Percentiles rank a stretch among this genome's conserved stretches.
Conservation (phyloP, 2,888 invertebrate species). For the Coleophora deauratella region DNA sequence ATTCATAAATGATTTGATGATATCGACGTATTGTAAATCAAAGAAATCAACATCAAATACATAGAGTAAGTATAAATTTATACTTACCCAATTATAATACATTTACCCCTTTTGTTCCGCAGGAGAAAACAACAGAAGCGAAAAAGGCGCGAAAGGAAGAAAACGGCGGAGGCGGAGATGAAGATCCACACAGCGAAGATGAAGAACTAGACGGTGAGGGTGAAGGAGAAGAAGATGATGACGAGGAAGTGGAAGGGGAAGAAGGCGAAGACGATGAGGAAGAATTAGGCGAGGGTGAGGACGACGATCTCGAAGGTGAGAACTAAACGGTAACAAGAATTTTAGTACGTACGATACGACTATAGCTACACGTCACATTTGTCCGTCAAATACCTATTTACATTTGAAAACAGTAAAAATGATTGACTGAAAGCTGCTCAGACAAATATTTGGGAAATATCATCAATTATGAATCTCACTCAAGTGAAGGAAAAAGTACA, state of each 20-base stretch:
- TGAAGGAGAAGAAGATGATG: slow-evolving; percentile 76
- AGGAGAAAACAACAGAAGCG: slow-evolving; percentile 83
- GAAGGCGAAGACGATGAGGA: slow-evolving; percentile 78
- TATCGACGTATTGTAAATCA: too few species aligned
- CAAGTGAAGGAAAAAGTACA: too few species aligned
- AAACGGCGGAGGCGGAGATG: slow-evolving; percentile 79
- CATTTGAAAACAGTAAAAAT: neutral
- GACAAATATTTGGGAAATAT: too few species aligned
- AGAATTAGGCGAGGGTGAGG: slow-evolving; percentile 75
- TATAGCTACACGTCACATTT: neutral
- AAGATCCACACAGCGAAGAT: slow-evolving; percentile 76
- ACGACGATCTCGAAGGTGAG: slow-evolving; percentile 79
- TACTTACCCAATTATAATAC: too few species aligned
- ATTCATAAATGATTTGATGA: too few species aligned
- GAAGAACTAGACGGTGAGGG: slow-evolving; percentile 78
- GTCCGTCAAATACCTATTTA: neutral
- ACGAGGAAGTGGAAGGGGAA: slow-evolving; percentile 77
- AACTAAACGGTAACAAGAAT: neutral
- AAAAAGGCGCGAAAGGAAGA: slow-evolving; percentile 88
- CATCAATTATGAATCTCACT: too few species aligned
- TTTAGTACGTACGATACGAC: neutral
- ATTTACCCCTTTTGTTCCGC: slow-evolving; percentile 21
- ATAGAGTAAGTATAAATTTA: too few species aligned
- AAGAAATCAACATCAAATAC: too few species aligned
- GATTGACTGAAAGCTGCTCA: too few species aligned